Percentiles rank a stretch among this genome's conserved stretches.
Conservation (phyloP, 2,888 invertebrate species). For the Lordiphosa fenestrarum region DNA sequence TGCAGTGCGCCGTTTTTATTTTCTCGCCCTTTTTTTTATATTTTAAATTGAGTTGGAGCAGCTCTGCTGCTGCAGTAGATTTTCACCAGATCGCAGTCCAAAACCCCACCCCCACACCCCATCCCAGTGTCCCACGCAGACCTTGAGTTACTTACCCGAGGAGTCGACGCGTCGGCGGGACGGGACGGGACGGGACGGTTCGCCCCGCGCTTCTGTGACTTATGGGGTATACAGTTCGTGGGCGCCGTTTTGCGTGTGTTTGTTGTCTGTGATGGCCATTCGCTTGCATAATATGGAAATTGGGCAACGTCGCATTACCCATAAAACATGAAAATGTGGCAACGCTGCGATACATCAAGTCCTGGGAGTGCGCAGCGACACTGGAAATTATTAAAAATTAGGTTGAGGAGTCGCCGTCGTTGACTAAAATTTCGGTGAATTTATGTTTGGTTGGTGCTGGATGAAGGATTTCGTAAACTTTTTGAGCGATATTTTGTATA, state of each 20-base stretch:
- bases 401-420: too few relatives aligned
- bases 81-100: background rate
- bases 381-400: too few relatives aligned
- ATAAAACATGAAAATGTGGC: constrained; percentile 20
- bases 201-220: constrained; percentile 37
- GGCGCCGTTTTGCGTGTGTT: constrained; percentile 29
- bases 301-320: constrained; percentile 21
- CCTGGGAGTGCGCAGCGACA: too few relatives aligned
- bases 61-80: constrained; percentile 2
- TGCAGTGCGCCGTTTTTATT: constrained; percentile 35
- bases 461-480: too few relatives aligned
- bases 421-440: too few relatives aligned
- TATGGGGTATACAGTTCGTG: constrained; percentile 30
- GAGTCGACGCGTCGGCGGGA: background rate
- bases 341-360: too few relatives aligned
- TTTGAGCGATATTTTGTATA: too few relatives aligned
- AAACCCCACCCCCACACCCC: too few relatives aligned
- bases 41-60: constrained; percentile 31
- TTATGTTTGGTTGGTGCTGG: too few relatives aligned
- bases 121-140: constrained; percentile 14
- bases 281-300: constrained; percentile 32
- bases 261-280: constrained; percentile 10
- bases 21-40: background rate
- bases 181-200: too few relatives aligned
- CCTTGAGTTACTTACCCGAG: constrained; percentile 40